Percentiles rank a stretch among this genome's conserved stretches.
These are phyloP conservation scores for Morpho deidamia DNA, from an alignment of 2,888 invertebrate genomes.

Conservation along the genomic window DNA sequence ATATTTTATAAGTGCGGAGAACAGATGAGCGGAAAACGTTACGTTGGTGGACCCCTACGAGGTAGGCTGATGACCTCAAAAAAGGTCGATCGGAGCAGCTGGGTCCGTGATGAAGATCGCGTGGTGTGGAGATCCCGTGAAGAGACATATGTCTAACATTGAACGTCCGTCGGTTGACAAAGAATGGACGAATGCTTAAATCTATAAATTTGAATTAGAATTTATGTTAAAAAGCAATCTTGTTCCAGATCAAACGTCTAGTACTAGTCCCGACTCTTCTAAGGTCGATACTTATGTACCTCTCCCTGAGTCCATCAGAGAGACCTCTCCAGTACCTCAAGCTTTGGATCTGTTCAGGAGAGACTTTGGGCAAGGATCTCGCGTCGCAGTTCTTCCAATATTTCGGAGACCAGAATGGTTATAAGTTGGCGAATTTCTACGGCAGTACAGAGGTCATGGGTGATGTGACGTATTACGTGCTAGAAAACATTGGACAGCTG, in stretches of 20 bases:
- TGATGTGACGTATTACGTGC: slow-evolving; percentile 88
- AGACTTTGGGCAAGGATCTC: slow-evolving; percentile 84
- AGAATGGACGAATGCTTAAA: too few relatives aligned
- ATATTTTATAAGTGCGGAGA: too few relatives aligned
- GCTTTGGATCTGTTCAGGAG: slow-evolving; percentile 93
- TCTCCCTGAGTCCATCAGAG: slow-evolving; percentile 78
- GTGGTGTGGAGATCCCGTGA: too few relatives aligned
- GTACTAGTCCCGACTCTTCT: slow-evolving; percentile 91
- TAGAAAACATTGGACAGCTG: slow-evolving; percentile 80
- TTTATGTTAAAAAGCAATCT: too few relatives aligned
- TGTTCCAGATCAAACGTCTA: slow-evolving; percentile 83
- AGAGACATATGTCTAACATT: background rate
- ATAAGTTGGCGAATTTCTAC: slow-evolving; percentile 90
- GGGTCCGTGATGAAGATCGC: too few relatives aligned
- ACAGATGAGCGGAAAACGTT: too few relatives aligned
- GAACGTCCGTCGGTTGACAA: background rate
- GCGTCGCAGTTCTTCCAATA: slow-evolving; percentile 87
- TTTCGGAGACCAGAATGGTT: slow-evolving; percentile 80
- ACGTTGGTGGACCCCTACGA: too few relatives aligned
- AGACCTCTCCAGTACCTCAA: slow-evolving; percentile 79
- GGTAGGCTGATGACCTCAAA: too few relatives aligned
- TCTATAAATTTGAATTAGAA: too few relatives aligned
- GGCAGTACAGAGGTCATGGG: slow-evolving; percentile 96
- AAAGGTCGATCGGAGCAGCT: too few relatives aligned
- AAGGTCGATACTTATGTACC: slow-evolving; percentile 86